Conservation (phyloP, 2,113 vertebrate genomes). For the Hydrochoerus hydrochaeris region DNA sequence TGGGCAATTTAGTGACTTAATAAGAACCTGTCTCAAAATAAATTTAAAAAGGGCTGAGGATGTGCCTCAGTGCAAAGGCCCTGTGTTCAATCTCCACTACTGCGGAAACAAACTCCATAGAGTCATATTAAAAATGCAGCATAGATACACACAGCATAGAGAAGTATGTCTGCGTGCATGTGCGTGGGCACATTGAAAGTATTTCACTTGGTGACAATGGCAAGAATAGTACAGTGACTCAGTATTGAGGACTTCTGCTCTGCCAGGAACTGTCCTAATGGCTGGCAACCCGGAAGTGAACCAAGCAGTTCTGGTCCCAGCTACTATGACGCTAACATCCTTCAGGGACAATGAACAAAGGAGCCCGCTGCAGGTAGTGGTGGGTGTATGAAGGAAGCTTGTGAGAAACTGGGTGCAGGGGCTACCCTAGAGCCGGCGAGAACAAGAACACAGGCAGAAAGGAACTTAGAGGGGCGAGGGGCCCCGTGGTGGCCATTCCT, state of each 20-base stretch:
- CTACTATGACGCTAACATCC: neutral
- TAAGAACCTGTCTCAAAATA: neutral
- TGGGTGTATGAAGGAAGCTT: neutral
- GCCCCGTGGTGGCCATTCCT: fast-evolving
- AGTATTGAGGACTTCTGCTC: neutral
- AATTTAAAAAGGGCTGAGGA: neutral
- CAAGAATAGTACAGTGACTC: neutral
- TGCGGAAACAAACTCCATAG: neutral
- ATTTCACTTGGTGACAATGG: neutral
- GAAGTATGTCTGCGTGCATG: neutral
- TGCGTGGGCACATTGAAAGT: fast-evolving
- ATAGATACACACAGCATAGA: neutral
- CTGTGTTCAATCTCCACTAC: neutral
- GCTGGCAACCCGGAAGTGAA: neutral
- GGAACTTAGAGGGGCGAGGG: neutral
- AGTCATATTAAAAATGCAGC: neutral
- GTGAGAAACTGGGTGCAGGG: neutral
- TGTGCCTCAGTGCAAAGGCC: neutral
- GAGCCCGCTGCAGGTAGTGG: neutral
- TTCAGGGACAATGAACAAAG: neutral
- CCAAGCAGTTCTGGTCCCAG: neutral
- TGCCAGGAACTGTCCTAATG: neutral
- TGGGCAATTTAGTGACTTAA: neutral
- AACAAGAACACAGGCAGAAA: neutral
- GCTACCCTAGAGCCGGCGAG: neutral